Percentiles rank a stretch among this genome's conserved stretches.
phyloP scores from a whole-genome alignment of 2,888 invertebrate species.

The Chaitophorus viminalis region DNA sequence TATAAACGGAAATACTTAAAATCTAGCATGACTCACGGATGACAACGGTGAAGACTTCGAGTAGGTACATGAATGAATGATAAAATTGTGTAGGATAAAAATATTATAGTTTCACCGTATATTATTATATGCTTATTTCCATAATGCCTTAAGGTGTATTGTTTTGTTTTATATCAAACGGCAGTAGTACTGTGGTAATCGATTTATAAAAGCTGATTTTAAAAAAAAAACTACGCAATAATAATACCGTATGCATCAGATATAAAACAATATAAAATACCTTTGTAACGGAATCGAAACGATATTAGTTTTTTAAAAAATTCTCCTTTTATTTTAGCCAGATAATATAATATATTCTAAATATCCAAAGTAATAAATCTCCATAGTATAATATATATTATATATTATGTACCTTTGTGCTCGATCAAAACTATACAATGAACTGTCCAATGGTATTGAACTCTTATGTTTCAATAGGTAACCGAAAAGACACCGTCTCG shows the following conservation, averaged over 20 bases:
- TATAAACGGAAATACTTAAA: conserved; percentile 25
- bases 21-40: conserved; percentile 30
- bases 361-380: not conserved
- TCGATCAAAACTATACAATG: conserved; percentile 2
- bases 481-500: not conserved
- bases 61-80: not conserved
- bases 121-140: conserved; percentile 26
- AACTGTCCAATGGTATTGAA: conserved; percentile 5
- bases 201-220: not conserved
- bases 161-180: conserved; percentile 24
- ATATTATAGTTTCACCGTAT: not conserved
- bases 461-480: not conserved
- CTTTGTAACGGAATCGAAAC: not conserved
- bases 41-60: conserved; percentile 24
- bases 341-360: not conserved
- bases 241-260: not conserved
- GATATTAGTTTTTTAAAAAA: not conserved
- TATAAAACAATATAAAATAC: not conserved
- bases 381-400: not conserved
- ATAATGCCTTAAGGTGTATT: not conserved
- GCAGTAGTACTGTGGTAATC: not conserved
- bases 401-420: not conserved
- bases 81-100: conserved; percentile 23
- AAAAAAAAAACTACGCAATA: not conserved
- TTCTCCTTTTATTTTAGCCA: not conserved